Percentiles rank a stretch among this genome's conserved stretches.
Evolutionary conservation across 2,113 vertebrate genomes (phyloP).

Genomic region (Tragelaphus buxtoni): DNA sequence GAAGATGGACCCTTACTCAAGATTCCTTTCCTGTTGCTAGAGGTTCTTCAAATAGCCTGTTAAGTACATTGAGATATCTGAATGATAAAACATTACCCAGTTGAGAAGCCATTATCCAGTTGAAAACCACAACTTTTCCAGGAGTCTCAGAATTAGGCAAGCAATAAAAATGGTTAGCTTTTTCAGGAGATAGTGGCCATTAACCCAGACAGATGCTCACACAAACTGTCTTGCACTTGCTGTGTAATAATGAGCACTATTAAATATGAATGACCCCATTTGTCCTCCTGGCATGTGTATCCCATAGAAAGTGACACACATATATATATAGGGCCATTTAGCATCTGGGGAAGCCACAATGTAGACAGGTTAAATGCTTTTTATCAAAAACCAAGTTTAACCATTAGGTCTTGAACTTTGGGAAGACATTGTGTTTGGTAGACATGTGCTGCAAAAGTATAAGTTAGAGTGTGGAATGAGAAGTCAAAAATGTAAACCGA

Average conservation of each 20-base stretch:
- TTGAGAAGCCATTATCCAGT: background rate
- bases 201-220: slow-evolving; percentile 65
- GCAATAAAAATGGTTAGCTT: slow-evolving; percentile 44
- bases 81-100: background rate
- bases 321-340: slow-evolving; percentile 56
- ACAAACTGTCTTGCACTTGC: slow-evolving; percentile 50
- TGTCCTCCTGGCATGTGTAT: slow-evolving; percentile 61
- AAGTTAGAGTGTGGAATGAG: background rate
- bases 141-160: slow-evolving; percentile 17
- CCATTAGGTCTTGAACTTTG: slow-evolving; percentile 9
- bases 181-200: slow-evolving; percentile 25
- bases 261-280: slow-evolving; percentile 69
- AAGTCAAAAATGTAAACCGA: background rate
- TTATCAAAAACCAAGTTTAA: slow-evolving; percentile 30
- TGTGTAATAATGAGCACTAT: slow-evolving; percentile 59
- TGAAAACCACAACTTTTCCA: slow-evolving; percentile 16
- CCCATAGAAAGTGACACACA: slow-evolving; percentile 64
- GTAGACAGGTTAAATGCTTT: slow-evolving; percentile 60
- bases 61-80: background rate
- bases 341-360: slow-evolving; percentile 46
- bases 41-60: background rate
- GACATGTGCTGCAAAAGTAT: background rate
- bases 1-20: background rate
- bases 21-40: background rate
- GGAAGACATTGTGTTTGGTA: background rate